A percentile compares a stretch with the other conserved stretches of the same genome.
These are phyloP conservation scores for Pherbina coryleti DNA, from an alignment of 2,888 invertebrate species.

Conservation along the genomic window DNA sequence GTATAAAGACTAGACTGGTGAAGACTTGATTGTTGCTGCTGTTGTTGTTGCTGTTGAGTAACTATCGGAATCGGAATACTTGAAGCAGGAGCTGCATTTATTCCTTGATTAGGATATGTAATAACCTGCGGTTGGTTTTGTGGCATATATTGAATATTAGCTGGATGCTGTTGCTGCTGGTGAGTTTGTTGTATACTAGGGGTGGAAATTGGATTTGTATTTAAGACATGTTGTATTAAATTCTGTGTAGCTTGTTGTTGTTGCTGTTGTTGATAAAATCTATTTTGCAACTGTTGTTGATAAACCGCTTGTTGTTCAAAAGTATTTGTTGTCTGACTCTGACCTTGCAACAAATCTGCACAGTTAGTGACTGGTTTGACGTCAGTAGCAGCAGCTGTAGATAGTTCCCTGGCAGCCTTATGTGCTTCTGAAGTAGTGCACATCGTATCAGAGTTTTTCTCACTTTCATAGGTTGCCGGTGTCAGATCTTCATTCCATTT, in stretches of 20 bases:
- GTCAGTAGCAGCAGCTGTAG: too few relatives aligned
- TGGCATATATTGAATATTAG: slow-evolving; percentile 22
- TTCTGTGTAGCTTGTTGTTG: slow-evolving; percentile 17
- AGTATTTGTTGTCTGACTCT: neutral
- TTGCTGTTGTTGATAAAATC: slow-evolving; percentile 17
- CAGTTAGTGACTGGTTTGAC: too few relatives aligned
- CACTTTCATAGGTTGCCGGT: neutral
- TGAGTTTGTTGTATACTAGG: slow-evolving; percentile 66
- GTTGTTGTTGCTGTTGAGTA: slow-evolving; percentile 40
- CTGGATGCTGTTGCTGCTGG: slow-evolving; percentile 40
- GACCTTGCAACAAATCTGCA: neutral
- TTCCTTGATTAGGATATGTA: neutral
- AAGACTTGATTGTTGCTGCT: slow-evolving; percentile 41
- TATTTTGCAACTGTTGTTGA: slow-evolving; percentile 39
- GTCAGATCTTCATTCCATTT: slow-evolving; percentile 47
- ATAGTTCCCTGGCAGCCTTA: neutral
- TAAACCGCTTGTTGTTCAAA: slow-evolving; percentile 35
- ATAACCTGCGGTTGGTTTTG: slow-evolving; percentile 31
- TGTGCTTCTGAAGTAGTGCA: neutral
- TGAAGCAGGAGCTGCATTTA: slow-evolving; percentile 16
- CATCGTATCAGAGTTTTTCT: slow-evolving; percentile 7
- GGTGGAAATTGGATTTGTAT: neutral
- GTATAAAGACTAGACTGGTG: slow-evolving; percentile 45
- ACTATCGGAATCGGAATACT: slow-evolving; percentile 26
- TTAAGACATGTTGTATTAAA: slow-evolving; percentile 3